phyloP scores from a whole-genome alignment of 1,140 invertebrate genomes.

The Penaeus chinensis region DNA sequence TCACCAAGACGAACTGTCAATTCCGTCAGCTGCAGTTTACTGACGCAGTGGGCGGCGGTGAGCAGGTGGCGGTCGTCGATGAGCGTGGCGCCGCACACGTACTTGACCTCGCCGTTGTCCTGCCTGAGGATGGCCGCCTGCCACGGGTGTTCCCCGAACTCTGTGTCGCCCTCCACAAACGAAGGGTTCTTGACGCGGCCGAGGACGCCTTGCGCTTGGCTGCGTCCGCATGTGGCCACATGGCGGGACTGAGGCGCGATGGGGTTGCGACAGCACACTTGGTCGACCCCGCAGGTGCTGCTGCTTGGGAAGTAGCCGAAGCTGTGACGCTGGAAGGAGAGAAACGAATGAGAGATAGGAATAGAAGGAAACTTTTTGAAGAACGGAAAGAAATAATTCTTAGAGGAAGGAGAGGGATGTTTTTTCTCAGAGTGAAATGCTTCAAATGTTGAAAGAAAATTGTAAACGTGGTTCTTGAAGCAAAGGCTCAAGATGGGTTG shows the following conservation, averaged over 20 bases:
- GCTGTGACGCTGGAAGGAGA: neutral
- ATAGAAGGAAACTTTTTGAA: too few relatives aligned
- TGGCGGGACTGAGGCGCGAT: slow-evolving; percentile 11
- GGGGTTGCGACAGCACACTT: slow-evolving; percentile 45
- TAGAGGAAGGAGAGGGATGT: too few relatives aligned
- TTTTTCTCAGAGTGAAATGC: too few relatives aligned
- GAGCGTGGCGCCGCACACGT: slow-evolving; percentile 81
- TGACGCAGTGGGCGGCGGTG: slow-evolving; percentile 84
- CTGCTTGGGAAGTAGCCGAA: slow-evolving; percentile 37
- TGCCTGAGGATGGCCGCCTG: slow-evolving; percentile 91
- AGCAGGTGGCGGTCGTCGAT: slow-evolving; percentile 83
- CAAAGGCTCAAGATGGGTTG: too few relatives aligned
- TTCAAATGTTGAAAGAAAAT: too few relatives aligned
- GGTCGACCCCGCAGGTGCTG: slow-evolving; percentile 8
- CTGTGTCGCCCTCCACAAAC: slow-evolving; percentile 80
- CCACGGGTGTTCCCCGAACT: slow-evolving; percentile 93
- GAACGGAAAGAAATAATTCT: too few relatives aligned
- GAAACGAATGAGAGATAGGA: too few relatives aligned
- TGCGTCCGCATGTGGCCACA: slow-evolving; percentile 61
- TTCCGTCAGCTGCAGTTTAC: slow-evolving; percentile 76
- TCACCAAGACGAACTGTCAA: slow-evolving; percentile 87
- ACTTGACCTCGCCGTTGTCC: slow-evolving; percentile 85
- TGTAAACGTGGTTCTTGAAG: too few relatives aligned
- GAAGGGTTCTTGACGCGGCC: slow-evolving; percentile 66
- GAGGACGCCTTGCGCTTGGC: slow-evolving; percentile 65